Conservation (phyloP, 2,888 invertebrate genomes). For the Schizaphis graminum region DNA sequence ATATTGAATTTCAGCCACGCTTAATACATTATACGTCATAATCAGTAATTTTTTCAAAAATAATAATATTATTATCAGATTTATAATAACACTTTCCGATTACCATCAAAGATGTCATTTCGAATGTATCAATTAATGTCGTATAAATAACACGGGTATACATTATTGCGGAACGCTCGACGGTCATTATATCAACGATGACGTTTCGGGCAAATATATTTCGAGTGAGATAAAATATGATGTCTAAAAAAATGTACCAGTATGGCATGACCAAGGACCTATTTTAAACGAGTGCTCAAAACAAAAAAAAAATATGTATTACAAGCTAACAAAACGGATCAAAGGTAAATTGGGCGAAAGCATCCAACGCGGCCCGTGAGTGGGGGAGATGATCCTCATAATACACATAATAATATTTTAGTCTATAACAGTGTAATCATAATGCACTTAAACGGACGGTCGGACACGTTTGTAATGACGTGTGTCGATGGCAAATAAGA, state of each 20-base stretch:
- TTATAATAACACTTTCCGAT: background rate
- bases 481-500: constrained; percentile 27
- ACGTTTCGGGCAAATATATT: background rate
- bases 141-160: background rate
- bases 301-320: background rate
- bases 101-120: background rate
- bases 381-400: constrained; percentile 3
- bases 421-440: constrained; percentile 38
- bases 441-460: constrained; percentile 32
- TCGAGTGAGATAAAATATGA: background rate
- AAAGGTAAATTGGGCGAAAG: constrained; percentile 26
- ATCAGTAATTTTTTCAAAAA: background rate
- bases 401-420: constrained; percentile 16
- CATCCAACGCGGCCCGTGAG: background rate
- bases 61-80: background rate
- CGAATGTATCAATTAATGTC: background rate
- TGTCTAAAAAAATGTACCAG: background rate
- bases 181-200: background rate
- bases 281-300: background rate
- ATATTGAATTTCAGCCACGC: background rate
- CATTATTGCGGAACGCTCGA: background rate
- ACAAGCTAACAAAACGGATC: background rate
- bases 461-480: constrained; percentile 28
- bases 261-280: background rate
- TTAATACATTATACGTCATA: background rate